These are phyloP conservation scores for Bradysia coprophila DNA, from an alignment of 1,140 invertebrate genomes.

Conservation along the genomic window DNA sequence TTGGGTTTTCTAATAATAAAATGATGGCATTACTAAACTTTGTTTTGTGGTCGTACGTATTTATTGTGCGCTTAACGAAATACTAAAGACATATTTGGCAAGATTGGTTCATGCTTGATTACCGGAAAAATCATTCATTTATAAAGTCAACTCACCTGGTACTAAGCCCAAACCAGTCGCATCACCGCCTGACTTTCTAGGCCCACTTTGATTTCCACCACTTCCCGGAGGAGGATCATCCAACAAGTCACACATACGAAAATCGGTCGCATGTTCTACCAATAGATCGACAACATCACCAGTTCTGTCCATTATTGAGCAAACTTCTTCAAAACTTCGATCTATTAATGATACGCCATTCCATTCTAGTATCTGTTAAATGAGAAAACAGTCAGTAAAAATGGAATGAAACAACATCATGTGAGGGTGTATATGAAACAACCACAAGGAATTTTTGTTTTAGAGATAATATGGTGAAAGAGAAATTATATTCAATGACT, in stretches of 20 bases:
- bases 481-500: too few species aligned
- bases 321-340: too few species aligned
- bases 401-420: background rate
- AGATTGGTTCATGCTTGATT: too few species aligned
- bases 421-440: background rate
- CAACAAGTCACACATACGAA: constrained; percentile 42
- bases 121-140: too few species aligned
- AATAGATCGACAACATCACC: constrained; percentile 68
- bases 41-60: too few species aligned
- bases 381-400: background rate
- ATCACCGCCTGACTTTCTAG: constrained; percentile 15
- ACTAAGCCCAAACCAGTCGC: constrained; percentile 19
- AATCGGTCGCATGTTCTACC: too few species aligned
- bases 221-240: constrained; percentile 31
- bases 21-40: too few species aligned
- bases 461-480: too few species aligned
- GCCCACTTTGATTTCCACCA: constrained; percentile 14
- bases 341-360: constrained; percentile 67
- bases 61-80: too few species aligned
- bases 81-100: too few species aligned
- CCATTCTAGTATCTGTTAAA: constrained; percentile 53
- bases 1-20: too few species aligned
- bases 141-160: constrained; percentile 15
- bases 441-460: background rate
- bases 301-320: constrained; percentile 64